These are phyloP conservation scores for Parnassius apollo DNA, from an alignment of 2,888 invertebrate species.

Conservation along the genomic window DNA sequence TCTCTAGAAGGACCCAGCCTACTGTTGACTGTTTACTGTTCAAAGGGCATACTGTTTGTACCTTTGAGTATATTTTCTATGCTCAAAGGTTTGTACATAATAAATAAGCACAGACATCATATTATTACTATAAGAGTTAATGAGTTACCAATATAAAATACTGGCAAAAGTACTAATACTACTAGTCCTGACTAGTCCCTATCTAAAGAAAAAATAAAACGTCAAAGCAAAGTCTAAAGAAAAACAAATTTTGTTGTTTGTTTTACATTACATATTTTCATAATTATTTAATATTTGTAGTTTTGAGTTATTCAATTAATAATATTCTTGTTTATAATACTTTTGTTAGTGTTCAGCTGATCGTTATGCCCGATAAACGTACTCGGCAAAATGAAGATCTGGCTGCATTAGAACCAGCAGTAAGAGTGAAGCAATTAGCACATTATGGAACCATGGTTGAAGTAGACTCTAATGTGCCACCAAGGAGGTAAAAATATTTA, in stretches of 20 bases:
- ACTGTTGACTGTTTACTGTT: too few relatives aligned
- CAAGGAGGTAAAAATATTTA: conserved; percentile 82
- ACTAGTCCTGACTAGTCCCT: too few relatives aligned
- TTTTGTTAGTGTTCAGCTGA: neutral
- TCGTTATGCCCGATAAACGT: conserved; percentile 24
- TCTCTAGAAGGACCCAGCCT: too few relatives aligned
- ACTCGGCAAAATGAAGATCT: conserved; percentile 46
- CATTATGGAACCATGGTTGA: conserved; percentile 86
- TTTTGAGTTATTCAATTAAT: neutral
- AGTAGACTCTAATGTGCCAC: conserved; percentile 87
- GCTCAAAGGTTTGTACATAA: too few relatives aligned
- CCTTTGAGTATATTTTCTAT: too few relatives aligned
- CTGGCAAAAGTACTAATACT: too few relatives aligned
- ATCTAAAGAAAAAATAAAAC: neutral
- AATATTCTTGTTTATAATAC: neutral
- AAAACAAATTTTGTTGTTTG: conserved; percentile 4
- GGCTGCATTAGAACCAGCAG: conserved; percentile 82
- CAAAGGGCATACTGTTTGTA: too few relatives aligned
- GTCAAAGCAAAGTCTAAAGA: neutral
- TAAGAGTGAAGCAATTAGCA: conserved; percentile 84
- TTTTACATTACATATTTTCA: neutral
- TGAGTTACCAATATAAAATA: too few relatives aligned
- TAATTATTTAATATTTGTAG: neutral
- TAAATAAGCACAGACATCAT: too few relatives aligned
- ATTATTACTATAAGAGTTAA: too few relatives aligned